Conservation (phyloP, 2,113 vertebrate genomes). For the human (Homo sapiens) region GRCh38 chr3:54000001-54000500, state of each 20-base stretch:
- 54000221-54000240: neutral
- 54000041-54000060: neutral
- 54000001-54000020: neutral
- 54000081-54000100: constrained; percentile 33
- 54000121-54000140: constrained; percentile 26
- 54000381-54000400: neutral
- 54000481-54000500: neutral
- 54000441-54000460: neutral
- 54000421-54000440: neutral
- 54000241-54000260: neutral
- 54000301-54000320: neutral
- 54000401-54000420: neutral
- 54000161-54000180: neutral
- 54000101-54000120: constrained; percentile 3
- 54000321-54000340: neutral
- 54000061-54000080: neutral
- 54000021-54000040: neutral
- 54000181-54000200: neutral
- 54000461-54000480: neutral
- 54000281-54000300: constrained; percentile 7
- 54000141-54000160: constrained; percentile 38
- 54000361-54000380: neutral
- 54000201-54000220: neutral
- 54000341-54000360: neutral
- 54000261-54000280: neutral